A percentile compares a stretch with the other conserved stretches of the same genome.
Conservation (phyloP, 1,140 invertebrate species). For the Scaptomyza graminum region DNA sequence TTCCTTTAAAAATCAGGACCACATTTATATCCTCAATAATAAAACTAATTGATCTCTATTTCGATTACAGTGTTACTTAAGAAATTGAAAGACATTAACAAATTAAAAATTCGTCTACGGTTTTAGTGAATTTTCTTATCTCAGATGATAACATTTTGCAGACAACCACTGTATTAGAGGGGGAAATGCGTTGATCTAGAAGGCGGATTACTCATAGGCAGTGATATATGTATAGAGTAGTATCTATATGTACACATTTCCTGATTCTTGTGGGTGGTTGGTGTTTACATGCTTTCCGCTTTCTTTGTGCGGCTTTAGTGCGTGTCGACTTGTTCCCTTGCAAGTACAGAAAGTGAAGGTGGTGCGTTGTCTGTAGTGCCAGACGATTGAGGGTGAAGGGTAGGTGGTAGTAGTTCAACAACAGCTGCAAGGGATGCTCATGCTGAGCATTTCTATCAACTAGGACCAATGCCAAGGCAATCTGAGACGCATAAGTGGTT, state of each 20-base stretch:
- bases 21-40: too few relatives aligned
- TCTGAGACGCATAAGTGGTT: constrained; percentile 60
- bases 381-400: constrained; percentile 9
- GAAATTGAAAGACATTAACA: too few relatives aligned
- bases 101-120: too few relatives aligned
- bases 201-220: constrained; percentile 57
- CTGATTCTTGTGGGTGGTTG: constrained; percentile 41
- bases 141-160: background rate
- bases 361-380: constrained; percentile 32
- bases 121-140: background rate
- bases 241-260: constrained; percentile 1
- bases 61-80: too few relatives aligned
- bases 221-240: constrained; percentile 6
- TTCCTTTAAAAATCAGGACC: too few relatives aligned
- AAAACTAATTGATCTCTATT: too few relatives aligned
- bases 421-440: constrained; percentile 65
- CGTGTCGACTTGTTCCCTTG: constrained; percentile 33
- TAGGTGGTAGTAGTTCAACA: constrained; percentile 3
- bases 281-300: constrained; percentile 13
- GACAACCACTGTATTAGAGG: background rate
- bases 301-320: constrained; percentile 23
- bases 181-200: background rate
- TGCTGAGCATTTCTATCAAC: constrained; percentile 28
- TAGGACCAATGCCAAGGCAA: constrained; percentile 51
- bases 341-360: constrained; percentile 34